Conservation (phyloP, 1,140 invertebrate genomes). For the Sitodiplosis mosellana region DNA sequence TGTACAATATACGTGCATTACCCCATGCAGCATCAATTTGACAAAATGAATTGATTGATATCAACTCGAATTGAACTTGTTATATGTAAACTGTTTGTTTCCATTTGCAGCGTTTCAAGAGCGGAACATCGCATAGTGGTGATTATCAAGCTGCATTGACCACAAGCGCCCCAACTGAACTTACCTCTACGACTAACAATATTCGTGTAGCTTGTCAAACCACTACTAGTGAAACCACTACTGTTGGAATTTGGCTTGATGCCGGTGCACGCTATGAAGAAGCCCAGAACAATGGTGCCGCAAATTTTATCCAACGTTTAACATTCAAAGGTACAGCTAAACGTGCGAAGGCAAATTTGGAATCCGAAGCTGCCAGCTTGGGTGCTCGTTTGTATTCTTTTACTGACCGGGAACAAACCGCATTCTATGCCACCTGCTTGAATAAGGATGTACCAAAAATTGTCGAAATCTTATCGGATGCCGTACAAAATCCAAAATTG, state of each 20-base stretch:
- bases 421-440: conserved; percentile 54
- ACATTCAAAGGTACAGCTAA: conserved; percentile 54
- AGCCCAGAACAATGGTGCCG: conserved; percentile 47
- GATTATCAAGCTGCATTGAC: no score
- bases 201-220: conserved; percentile 16
- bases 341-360: conserved; percentile 38
- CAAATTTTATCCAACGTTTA: conserved; percentile 66
- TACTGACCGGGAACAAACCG: conserved; percentile 57
- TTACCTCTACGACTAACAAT: conserved; percentile 13
- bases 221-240: conserved; percentile 23
- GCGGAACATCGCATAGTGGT: no score
- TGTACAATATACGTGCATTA: no score
- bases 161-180: conserved; percentile 2
- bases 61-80: no score
- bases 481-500: conserved; percentile 45
- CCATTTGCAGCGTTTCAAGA: no score
- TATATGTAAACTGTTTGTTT: no score
- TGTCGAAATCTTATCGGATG: conserved; percentile 48
- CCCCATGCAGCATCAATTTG: no score
- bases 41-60: no score
- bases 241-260: conserved; percentile 55
- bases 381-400: conserved; percentile 55
- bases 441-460: conserved; percentile 34
- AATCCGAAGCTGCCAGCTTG: conserved; percentile 48
- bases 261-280: conserved; percentile 54